Evolutionary conservation across 2,888 invertebrate genomes (phyloP), one percentile per base, ranked within the genome.

Genomic region (Pterostichus madidus): DNA sequence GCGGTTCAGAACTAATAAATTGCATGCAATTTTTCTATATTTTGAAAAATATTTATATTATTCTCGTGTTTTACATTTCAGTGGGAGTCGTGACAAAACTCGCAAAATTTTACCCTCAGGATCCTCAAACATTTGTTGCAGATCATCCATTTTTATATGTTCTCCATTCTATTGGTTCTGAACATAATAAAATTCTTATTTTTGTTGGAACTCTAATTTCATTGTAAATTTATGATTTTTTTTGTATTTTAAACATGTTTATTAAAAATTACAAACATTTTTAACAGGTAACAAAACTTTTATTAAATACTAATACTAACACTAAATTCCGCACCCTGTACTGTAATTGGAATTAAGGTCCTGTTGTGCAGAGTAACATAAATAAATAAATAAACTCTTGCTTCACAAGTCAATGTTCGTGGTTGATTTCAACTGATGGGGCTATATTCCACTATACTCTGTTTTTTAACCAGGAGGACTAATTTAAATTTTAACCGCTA

Each of bases 101-200:
- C 17, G 56, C n/a, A 49, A 56, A 56, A 56, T 8, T 56, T 56
- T 5, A 17, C 56, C 15, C 17, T 13, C 0, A 5, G n/a, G 10
- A 5, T n/a, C 17, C 15, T 10, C 7, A 17, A 46, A 0, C 15
- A 24, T 75, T 75, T 15, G 24, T 46, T 13, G 46, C 24, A 8
- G 49, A 75, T 24, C 75, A 75, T 75, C 75, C 75, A 24, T 75
- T 75, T 75, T 17, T 75, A 24, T 75, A 44, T 49, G 24, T 31
- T 3, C n/a, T 75, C 0, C 15, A 11, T 46, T 4, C 0, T 7
- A n/a, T n/a, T 15, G 10, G 5, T n/a, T 24, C 49, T 8, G 52
- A 56, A 5, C 13, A 13, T 15, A 5, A 49, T 0, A 49, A 17
- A 5, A 56, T 17, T n/a, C n/a, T n/a, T 17, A 17, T 75, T 46